These are phyloP conservation scores for Penelope pileata DNA, from an alignment of 2,113 vertebrate genomes.

Conservation along the genomic window DNA sequence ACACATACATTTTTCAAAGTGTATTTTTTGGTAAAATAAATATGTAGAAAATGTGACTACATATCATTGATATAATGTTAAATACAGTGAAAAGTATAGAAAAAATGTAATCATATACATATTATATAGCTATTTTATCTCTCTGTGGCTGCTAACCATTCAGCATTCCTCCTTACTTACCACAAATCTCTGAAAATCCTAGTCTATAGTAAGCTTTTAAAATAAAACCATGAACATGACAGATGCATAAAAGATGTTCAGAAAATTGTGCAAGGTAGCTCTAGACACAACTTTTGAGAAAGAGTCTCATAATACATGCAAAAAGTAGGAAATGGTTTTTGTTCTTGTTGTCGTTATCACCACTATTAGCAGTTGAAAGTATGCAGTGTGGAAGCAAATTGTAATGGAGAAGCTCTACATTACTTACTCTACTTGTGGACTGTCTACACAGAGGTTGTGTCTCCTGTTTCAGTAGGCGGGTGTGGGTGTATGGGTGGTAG, in stretches of 20 bases:
- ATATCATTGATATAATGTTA: background rate
- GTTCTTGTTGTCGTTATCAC: background rate
- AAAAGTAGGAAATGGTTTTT: background rate
- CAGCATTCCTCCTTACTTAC: background rate
- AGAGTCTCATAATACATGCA: background rate
- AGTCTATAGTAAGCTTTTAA: background rate
- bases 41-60: background rate
- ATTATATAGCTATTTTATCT: background rate
- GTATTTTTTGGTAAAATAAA: background rate
- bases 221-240: background rate
- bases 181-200: constrained; percentile 11
- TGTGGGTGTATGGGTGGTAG: background rate
- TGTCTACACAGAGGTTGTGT: background rate
- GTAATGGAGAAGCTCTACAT: background rate
- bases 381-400: background rate
- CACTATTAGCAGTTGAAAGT: background rate
- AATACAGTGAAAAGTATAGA: background rate
- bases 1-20: background rate
- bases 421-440: background rate
- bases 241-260: background rate
- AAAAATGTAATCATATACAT: background rate
- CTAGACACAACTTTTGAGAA: background rate
- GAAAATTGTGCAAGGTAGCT: background rate
- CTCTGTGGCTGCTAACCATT: background rate
- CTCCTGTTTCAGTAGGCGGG: background rate